Evolutionary conservation across 1,140 invertebrate species (phyloP).

Genomic region (Dreissena rostriformis): DNA sequence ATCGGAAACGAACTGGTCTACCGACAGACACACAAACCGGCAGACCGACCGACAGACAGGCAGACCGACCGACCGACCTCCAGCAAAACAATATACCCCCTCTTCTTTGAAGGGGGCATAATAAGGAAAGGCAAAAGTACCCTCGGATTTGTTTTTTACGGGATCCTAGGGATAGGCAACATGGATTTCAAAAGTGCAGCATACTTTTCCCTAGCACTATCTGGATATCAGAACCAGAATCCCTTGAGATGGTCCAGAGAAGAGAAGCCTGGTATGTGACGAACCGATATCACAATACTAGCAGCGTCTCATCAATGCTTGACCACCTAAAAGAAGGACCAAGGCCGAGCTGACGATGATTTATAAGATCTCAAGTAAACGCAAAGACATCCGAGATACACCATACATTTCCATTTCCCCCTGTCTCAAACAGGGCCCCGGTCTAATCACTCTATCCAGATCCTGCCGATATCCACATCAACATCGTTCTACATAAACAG

Average conservation of each 20-base stretch:
- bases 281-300: not conserved
- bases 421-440: not conserved
- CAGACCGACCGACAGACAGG: no score
- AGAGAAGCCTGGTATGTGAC: slow-evolving; percentile 9
- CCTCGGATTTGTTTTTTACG: not conserved
- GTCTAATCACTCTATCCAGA: not conserved
- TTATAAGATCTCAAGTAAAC: not conserved
- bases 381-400: not conserved
- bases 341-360: not conserved
- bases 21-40: no score
- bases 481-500: not conserved
- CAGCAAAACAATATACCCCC: no score
- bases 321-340: slow-evolving; percentile 5
- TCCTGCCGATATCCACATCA: not conserved
- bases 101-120: no score
- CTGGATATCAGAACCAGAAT: not conserved
- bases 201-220: not conserved
- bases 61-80: no score
- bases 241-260: slow-evolving; percentile 3
- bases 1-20: no score
- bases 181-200: not conserved
- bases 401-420: not conserved
- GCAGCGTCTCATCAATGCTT: not conserved
- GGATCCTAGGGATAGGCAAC: not conserved
- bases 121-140: not conserved